Conservation (phyloP, 1,140 invertebrate species). For the Drosophila gunungcola region DNA sequence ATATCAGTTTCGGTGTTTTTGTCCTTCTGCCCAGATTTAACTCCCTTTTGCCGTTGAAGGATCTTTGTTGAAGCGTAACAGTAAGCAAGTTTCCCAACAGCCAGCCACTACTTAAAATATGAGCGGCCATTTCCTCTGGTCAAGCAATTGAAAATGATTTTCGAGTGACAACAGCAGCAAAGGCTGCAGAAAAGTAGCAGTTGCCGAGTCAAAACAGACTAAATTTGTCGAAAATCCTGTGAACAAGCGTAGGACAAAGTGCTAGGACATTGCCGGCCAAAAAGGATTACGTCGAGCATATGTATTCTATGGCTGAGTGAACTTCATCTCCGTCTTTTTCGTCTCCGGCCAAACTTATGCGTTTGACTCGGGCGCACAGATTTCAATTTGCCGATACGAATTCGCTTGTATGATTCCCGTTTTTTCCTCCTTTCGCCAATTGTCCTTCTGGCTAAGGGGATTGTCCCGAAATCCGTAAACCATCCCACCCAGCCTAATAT, state of each 20-base stretch:
- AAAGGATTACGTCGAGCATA: slow-evolving; percentile 83
- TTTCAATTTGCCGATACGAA: slow-evolving; percentile 80
- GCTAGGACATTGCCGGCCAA: slow-evolving; percentile 67
- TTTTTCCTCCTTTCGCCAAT: slow-evolving; percentile 48
- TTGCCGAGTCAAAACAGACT: slow-evolving; percentile 73
- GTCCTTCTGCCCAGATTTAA: background rate
- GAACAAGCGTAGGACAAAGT: slow-evolving; percentile 79
- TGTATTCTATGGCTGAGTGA: slow-evolving; percentile 71
- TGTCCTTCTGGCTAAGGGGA: slow-evolving; percentile 60
- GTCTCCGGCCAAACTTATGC: slow-evolving; percentile 60
- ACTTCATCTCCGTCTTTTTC: slow-evolving; percentile 38
- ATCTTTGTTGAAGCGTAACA: slow-evolving; percentile 75
- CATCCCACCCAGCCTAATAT: slow-evolving; percentile 64
- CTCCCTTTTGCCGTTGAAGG: background rate
- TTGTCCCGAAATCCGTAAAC: slow-evolving; percentile 45
- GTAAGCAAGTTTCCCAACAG: slow-evolving; percentile 64
- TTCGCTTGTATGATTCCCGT: slow-evolving; percentile 33
- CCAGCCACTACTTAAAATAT: slow-evolving; percentile 78
- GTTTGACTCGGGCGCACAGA: slow-evolving; percentile 66
- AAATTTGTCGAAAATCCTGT: slow-evolving; percentile 81
- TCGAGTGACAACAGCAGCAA: slow-evolving; percentile 33
- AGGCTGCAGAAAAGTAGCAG: slow-evolving; percentile 6
- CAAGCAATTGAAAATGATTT: slow-evolving; percentile 81
- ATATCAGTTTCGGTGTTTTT: slow-evolving; percentile 16
- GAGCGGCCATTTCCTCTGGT: slow-evolving; percentile 77